These are phyloP conservation scores for Deilephila porcellus DNA, from an alignment of 2,888 invertebrate genomes.

Conservation along the genomic window DNA sequence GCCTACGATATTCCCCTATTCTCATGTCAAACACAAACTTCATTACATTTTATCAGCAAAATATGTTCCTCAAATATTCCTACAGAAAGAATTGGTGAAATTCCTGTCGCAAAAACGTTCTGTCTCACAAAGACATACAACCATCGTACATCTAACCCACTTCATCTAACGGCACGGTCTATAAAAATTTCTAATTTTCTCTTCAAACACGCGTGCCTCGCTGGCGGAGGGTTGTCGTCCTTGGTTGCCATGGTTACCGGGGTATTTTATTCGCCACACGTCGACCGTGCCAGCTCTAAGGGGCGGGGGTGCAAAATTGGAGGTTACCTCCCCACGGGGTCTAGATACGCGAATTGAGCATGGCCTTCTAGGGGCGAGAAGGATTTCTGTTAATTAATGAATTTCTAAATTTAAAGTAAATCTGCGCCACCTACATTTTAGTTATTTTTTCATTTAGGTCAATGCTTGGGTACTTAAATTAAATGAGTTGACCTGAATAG, in stretches of 20 bases:
- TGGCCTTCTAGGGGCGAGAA: background rate
- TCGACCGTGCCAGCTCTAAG: conserved; percentile 48
- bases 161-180: conserved; percentile 17
- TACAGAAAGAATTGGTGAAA: background rate
- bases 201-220: conserved; percentile 47
- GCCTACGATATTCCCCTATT: no score
- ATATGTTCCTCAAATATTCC: background rate
- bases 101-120: background rate
- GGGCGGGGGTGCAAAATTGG: conserved; percentile 52
- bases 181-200: conserved; percentile 52
- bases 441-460: background rate
- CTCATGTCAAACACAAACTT: no score
- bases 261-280: conserved; percentile 74
- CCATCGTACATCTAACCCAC: conserved; percentile 1
- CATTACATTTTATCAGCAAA: no score
- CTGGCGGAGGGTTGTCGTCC: conserved; percentile 71
- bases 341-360: conserved; percentile 43
- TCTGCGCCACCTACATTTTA: background rate
- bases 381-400: background rate
- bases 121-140: background rate
- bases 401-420: background rate
- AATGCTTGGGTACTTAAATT: background rate
- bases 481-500: background rate
- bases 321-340: conserved; percentile 54
- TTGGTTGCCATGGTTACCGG: conserved; percentile 71